Evolutionary conservation across 2,888 invertebrate species (phyloP), one percentile per base, ranked within the genome.

Genomic region (Endomychus coccineus): DNA sequence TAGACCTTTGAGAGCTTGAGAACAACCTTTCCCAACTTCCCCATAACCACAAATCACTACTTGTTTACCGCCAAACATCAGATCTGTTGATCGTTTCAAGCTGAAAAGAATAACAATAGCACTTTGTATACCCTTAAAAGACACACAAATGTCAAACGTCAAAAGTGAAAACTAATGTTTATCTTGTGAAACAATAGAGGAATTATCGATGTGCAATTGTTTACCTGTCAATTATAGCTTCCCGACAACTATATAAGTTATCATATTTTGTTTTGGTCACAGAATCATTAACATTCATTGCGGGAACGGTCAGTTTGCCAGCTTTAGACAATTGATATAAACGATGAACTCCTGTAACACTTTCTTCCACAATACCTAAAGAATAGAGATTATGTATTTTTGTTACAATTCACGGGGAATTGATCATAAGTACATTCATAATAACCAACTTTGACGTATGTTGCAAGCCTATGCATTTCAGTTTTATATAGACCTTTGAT

Each of bases 211-310:
- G 7, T 9, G n/a, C 11, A n/a, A 19, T 27, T 15, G 15, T 44
- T 44, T 61, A 78, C 82, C 83, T 83, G 65, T 90, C 89, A 56
- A 90, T 76, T 53, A 90, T 86, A 36, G 86, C 86, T 68, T 90
- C 90, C 62, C 94, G 81, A 68, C 95, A 96, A 50, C 92, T 91
- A 64, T 96, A 96, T 17, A 95, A 72, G 66, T 95, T 96, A 66
- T 96, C 96, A 61, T 95, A 96, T 70, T 95, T 96, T 27, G 94
- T 95, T 74, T 96, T 96, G 2, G 94, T 96, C 24, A 96, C 95
- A 3, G 94, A 94, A 65, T 96, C 96, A 63, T 96, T 96, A 19
- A 96, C 95, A 66, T 96, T 96, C 92, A 96, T 96, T 1, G 96
- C 96, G 2, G 96, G 95, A 13, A 95, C 92, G 19, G 87, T 84